These are phyloP conservation scores for Danaus plexippus DNA, from an alignment of 1,140 invertebrate species.

Conservation along the genomic window DNA sequence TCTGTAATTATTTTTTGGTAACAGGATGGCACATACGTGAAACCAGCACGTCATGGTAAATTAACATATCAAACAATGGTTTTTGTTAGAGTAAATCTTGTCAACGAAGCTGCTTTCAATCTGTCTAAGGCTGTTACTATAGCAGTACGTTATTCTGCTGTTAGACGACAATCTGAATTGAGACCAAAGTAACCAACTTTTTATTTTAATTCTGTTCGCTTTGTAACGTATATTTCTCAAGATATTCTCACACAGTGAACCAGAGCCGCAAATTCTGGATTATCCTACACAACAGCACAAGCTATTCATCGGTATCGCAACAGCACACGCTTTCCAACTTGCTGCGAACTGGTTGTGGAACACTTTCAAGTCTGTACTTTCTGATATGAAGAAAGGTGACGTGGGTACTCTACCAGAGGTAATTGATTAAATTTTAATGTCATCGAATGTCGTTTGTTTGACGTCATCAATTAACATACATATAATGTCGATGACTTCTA, in stretches of 20 bases:
- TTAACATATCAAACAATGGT: slow-evolving; percentile 96
- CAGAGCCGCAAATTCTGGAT: slow-evolving; percentile 92
- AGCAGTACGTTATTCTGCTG: slow-evolving; percentile 88
- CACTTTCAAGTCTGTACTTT: slow-evolving; percentile 83
- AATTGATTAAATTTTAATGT: slow-evolving; percentile 14
- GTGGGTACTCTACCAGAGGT: slow-evolving; percentile 86
- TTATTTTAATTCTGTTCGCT: not conserved
- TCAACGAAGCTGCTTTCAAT: slow-evolving; percentile 79
- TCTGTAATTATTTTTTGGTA: slow-evolving; percentile 6
- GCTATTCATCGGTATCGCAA: slow-evolving; percentile 88
- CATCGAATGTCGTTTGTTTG: not conserved
- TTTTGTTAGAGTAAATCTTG: slow-evolving; percentile 87
- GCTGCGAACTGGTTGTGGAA: slow-evolving; percentile 83
- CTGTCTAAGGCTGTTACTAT: slow-evolving; percentile 88
- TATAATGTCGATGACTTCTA: too few species aligned
- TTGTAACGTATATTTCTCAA: not conserved
- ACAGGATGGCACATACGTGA: slow-evolving; percentile 90
- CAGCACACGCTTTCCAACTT: slow-evolving; percentile 83
- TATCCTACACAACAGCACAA: slow-evolving; percentile 95
- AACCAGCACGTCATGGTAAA: slow-evolving; percentile 83
- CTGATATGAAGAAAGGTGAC: slow-evolving; percentile 83
- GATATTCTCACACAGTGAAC: slow-evolving; percentile 69
- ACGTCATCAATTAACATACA: too few species aligned
- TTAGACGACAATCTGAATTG: slow-evolving; percentile 88
- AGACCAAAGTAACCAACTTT: slow-evolving; percentile 77